Evolutionary conservation across 2,888 invertebrate species (phyloP), one percentile per base, ranked within the genome.

Genomic region (Thymelicus lineola): DNA sequence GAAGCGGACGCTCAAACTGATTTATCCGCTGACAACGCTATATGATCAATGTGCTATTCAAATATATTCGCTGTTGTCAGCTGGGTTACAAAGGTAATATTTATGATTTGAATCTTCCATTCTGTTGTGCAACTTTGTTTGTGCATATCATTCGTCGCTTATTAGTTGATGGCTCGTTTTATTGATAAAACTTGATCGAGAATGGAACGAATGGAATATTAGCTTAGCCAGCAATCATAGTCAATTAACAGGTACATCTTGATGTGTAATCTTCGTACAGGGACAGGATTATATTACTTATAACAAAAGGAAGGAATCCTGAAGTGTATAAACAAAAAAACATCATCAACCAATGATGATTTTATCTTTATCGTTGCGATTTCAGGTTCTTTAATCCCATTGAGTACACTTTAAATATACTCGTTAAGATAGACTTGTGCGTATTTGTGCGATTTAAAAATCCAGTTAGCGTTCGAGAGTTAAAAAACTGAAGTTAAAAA

Each of bases 1-100:
- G 65, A 84, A 83, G 85, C 82, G 82, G 79, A 77, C 84, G 82
- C 77, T 79, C 81, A 74, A 82, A 80, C 82, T 81, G 85, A 88
- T 87, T 86, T 86, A 86, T 85, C 82, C 81, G 72, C 75, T 74
- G 78, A 64, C 64, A 70, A 65, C 70, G 59, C 70, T 65, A 59
- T 69, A 69, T 69, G 69, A 69, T 63, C 69, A 64, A 69, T 68
- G 68, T 46, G 68, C 68, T 68, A 69, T 69, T 69, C 63, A 63
- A 68, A 69, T 62, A 69, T 69, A 69, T 69, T 69, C 63, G 48
- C 63, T 50, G 62, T 69, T 63, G 69, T 69, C 69, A 69, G 63
- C 15, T 42, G 7, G 17, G 48, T 58, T 69, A 59, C 69, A 69
- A 69, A 69, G 63, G 61, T 63, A 63, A 63, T 69, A 69, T 63